Evolutionary conservation across 2,888 invertebrate species (phyloP).

Genomic region (Hermaeophaga mercurialis): DNA sequence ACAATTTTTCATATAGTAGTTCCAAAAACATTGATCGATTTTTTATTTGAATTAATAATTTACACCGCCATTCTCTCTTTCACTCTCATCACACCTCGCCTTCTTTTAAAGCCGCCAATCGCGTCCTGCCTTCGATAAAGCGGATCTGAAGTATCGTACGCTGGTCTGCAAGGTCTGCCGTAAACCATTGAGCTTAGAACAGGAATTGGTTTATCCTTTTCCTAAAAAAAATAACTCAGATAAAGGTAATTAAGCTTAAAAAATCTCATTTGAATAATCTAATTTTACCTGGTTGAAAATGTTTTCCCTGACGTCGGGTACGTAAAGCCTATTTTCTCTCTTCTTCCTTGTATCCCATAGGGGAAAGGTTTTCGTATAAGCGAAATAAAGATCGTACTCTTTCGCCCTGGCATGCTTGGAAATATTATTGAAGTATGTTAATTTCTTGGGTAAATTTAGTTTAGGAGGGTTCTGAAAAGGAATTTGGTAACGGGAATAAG

Average conservation of each 20-base stretch:
- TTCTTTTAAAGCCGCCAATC: slow-evolving; percentile 49
- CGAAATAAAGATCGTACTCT: slow-evolving; percentile 55
- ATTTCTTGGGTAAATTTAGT: slow-evolving; percentile 43
- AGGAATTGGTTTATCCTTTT: slow-evolving; percentile 53
- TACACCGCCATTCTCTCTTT: slow-evolving; percentile 19
- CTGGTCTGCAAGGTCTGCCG: slow-evolving; percentile 48
- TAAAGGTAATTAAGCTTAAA: too few relatives aligned
- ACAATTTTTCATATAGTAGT: too few relatives aligned
- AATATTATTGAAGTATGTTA: slow-evolving; percentile 54
- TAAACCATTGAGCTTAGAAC: slow-evolving; percentile 52
- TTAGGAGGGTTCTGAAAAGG: slow-evolving; percentile 39
- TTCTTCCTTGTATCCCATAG: slow-evolving; percentile 52
- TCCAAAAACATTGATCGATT: too few relatives aligned
- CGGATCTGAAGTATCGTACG: slow-evolving; percentile 45
- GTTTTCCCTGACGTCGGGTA: slow-evolving; percentile 51
- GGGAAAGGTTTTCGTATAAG: slow-evolving; percentile 51
- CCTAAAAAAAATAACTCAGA: slow-evolving; percentile 49
- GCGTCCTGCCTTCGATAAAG: slow-evolving; percentile 45
- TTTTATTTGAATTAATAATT: slow-evolving; percentile 5
- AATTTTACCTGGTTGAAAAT: slow-evolving; percentile 53
- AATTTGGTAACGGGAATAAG: too few relatives aligned
- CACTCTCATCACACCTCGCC: slow-evolving; percentile 43
- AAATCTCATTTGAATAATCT: neutral
- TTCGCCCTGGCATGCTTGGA: slow-evolving; percentile 32
- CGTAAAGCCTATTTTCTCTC: slow-evolving; percentile 50